Evolutionary conservation across 2,797 vertebrate species (phyloP).

Genomic region (Linurgus olivaceus): DNA sequence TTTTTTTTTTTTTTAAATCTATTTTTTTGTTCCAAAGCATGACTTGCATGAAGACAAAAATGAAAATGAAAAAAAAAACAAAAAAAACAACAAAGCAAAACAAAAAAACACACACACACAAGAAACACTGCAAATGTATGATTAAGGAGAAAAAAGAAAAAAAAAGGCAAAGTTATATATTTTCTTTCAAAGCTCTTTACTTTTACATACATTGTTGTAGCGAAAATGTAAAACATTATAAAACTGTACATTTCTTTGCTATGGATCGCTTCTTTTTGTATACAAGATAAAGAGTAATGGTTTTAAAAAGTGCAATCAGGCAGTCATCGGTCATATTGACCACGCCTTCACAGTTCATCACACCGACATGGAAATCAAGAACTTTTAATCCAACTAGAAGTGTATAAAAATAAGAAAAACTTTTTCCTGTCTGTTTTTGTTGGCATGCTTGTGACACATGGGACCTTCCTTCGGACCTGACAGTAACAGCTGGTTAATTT

Average conservation of each 20-base stretch:
- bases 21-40: slow-evolving; percentile 87
- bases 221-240: slow-evolving; percentile 85
- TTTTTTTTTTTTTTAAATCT: slow-evolving; percentile 74
- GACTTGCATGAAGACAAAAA: slow-evolving; percentile 89
- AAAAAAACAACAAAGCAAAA: background rate
- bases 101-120: slow-evolving; percentile 6
- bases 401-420: slow-evolving; percentile 75
- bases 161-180: slow-evolving; percentile 77
- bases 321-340: slow-evolving; percentile 88
- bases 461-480: slow-evolving; percentile 73
- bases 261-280: slow-evolving; percentile 84
- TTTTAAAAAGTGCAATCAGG: slow-evolving; percentile 79
- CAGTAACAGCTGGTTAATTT: slow-evolving; percentile 73
- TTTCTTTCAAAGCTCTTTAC: slow-evolving; percentile 89
- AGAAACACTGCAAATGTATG: slow-evolving; percentile 82
- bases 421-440: slow-evolving; percentile 78
- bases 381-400: slow-evolving; percentile 76
- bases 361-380: slow-evolving; percentile 70
- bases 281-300: slow-evolving; percentile 78
- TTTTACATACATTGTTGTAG: slow-evolving; percentile 90
- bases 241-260: slow-evolving; percentile 80
- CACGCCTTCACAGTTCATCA: slow-evolving; percentile 77
- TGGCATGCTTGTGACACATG: slow-evolving; percentile 85
- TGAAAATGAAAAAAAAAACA: slow-evolving; percentile 46
- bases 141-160: slow-evolving; percentile 75